phyloP scores from a whole-genome alignment of 2,113 vertebrate genomes.

The Gnathonemus longibarbis region DNA sequence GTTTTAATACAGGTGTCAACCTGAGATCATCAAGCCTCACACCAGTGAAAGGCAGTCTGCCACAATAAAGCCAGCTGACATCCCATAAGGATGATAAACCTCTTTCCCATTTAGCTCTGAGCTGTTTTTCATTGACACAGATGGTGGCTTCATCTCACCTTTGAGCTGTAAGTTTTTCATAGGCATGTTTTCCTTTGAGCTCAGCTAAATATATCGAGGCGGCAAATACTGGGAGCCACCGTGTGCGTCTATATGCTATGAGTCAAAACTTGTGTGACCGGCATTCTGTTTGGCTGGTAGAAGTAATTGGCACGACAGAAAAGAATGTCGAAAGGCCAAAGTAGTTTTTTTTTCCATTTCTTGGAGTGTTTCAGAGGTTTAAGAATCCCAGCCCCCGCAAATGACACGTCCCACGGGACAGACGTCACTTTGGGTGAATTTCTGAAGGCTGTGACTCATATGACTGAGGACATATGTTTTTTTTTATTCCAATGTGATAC shows the following conservation, averaged over 20 bases:
- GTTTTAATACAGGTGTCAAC: neutral
- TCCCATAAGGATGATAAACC: neutral
- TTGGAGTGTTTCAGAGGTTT: neutral
- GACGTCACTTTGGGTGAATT: conserved; percentile 1
- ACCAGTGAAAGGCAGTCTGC: neutral
- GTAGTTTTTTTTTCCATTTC: neutral
- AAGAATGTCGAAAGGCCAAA: neutral
- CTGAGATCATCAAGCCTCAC: neutral
- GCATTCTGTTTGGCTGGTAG: neutral
- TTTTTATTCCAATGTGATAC: neutral
- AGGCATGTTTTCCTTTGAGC: neutral
- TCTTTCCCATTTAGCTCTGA: neutral
- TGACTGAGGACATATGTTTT: neutral
- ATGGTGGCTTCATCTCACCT: neutral
- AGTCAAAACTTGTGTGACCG: neutral
- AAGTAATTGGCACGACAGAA: neutral
- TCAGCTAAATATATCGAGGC: neutral
- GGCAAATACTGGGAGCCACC: neutral
- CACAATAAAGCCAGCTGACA: neutral
- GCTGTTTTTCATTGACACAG: neutral
- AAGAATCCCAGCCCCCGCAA: neutral
- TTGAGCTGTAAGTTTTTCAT: neutral
- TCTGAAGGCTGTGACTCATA: neutral
- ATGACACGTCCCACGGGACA: neutral
- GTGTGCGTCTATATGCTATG: neutral